These are phyloP conservation scores for Diaperis boleti DNA, from an alignment of 2,888 invertebrate genomes.

Conservation along the genomic window DNA sequence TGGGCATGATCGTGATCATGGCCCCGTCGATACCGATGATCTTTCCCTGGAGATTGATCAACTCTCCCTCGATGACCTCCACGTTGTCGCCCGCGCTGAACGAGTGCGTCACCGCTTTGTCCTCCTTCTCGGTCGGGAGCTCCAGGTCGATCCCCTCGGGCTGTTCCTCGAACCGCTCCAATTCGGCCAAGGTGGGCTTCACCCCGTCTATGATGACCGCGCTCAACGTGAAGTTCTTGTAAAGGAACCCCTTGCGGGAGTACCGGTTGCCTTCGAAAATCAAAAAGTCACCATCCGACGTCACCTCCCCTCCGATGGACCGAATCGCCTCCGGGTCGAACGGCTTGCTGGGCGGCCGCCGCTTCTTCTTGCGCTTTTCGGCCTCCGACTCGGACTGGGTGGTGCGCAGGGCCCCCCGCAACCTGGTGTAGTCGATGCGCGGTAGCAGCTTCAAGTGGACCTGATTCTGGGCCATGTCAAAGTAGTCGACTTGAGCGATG, in stretches of 20 bases:
- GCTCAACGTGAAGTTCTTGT: constrained; percentile 95
- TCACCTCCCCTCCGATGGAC: constrained; percentile 94
- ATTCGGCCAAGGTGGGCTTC: constrained; percentile 94
- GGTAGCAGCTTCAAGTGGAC: constrained; percentile 97
- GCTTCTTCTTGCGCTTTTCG: constrained; percentile 89
- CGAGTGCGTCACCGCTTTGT: constrained; percentile 81
- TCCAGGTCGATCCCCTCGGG: constrained; percentile 91
- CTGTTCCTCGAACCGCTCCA: constrained; percentile 94
- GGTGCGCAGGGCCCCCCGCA: constrained; percentile 91
- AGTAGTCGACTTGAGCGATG: constrained; percentile 97
- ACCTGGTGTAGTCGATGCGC: constrained; percentile 94
- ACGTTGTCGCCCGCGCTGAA: constrained; percentile 98
- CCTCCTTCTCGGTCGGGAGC: constrained; percentile 79
- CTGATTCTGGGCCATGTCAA: constrained; percentile 97
- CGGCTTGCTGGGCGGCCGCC: constrained; percentile 90
- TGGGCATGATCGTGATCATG: constrained; percentile 97
- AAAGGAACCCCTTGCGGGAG: constrained; percentile 93
- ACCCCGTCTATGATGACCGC: constrained; percentile 95
- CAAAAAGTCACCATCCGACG: constrained; percentile 96
- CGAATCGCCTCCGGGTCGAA: constrained; percentile 95
- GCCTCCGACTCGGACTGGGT: constrained; percentile 84
- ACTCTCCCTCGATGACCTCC: constrained; percentile 96
- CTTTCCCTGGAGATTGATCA: constrained; percentile 96
- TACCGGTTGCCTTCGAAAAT: constrained; percentile 94
- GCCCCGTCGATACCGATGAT: constrained; percentile 96